A percentile compares a stretch with the other conserved stretches of the same genome.
These are phyloP conservation scores for Megaleporinus macrocephalus DNA, from an alignment of 2,113 vertebrate genomes.

Conservation along the genomic window DNA sequence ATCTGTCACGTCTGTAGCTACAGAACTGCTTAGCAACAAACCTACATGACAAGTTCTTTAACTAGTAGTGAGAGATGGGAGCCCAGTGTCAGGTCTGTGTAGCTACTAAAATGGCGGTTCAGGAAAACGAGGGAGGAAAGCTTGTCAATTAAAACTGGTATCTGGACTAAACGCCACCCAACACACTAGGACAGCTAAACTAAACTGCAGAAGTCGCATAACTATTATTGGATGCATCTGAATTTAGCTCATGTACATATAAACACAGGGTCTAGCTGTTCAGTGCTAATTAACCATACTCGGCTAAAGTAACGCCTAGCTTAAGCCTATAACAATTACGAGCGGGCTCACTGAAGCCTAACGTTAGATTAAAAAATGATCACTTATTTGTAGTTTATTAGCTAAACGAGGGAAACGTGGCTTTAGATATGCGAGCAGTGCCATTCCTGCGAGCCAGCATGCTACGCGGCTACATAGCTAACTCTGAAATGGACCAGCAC, in stretches of 20 bases:
- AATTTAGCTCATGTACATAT: no score
- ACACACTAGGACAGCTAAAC: neutral
- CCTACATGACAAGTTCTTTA: neutral
- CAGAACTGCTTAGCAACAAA: neutral
- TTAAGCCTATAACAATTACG: neutral
- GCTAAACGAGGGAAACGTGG: no score
- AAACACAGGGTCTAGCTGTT: no score
- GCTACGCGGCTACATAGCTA: no score
- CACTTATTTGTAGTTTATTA: no score
- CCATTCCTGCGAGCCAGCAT: no score
- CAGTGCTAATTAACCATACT: no score
- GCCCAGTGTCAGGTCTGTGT: neutral
- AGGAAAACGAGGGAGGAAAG: neutral
- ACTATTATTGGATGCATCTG: no score
- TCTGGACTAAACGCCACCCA: neutral
- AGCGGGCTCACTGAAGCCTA: no score
- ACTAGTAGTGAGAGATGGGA: neutral
- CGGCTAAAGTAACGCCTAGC: no score
- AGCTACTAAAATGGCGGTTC: conserved; percentile 53
- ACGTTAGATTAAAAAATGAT: neutral
- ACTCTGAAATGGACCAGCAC: neutral
- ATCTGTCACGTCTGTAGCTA: neutral
- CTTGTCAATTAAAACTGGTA: conserved; percentile 34
- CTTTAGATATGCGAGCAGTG: no score
- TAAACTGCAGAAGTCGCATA: neutral